Conservation (phyloP, 37 sponge, comb jelly and placozoan genomes). For the Hormiphora californensis region DNA sequence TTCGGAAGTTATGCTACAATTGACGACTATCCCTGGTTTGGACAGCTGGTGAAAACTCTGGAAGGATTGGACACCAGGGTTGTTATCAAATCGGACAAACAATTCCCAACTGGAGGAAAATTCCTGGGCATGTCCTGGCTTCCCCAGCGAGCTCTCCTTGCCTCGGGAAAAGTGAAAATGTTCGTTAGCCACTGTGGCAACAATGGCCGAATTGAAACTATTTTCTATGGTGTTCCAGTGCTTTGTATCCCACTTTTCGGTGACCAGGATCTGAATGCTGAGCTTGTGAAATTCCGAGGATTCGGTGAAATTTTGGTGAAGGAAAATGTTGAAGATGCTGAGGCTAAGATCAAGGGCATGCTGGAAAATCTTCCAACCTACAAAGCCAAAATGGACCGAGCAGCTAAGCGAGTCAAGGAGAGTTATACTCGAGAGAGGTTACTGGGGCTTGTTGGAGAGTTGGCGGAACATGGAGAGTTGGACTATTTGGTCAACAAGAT, state of each 20-base stretch:
- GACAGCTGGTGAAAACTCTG: no score
- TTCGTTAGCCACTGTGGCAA: constrained; percentile 24
- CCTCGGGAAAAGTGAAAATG: not conserved
- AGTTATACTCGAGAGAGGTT: no score
- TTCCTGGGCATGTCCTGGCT: no score
- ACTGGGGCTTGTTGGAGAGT: no score
- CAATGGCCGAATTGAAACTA: not conserved
- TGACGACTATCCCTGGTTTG: no score
- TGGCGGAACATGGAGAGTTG: no score
- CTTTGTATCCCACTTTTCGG: not conserved
- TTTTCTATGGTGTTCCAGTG: not conserved
- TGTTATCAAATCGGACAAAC: no score
- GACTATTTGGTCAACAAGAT: no score
- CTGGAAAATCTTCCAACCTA: not conserved
- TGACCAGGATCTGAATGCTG: not conserved
- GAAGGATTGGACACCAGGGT: no score
- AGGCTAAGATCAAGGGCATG: not conserved
- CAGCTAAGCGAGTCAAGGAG: no score
- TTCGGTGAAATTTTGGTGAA: not conserved
- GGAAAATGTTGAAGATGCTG: not conserved
- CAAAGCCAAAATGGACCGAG: not conserved
- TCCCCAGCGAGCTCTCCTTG: not conserved
- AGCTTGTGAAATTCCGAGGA: not conserved
- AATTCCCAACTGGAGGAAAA: no score
- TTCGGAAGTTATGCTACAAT: no score